phyloP scores from a whole-genome alignment of 2,888 invertebrate genomes.

The Eilema caniola region DNA sequence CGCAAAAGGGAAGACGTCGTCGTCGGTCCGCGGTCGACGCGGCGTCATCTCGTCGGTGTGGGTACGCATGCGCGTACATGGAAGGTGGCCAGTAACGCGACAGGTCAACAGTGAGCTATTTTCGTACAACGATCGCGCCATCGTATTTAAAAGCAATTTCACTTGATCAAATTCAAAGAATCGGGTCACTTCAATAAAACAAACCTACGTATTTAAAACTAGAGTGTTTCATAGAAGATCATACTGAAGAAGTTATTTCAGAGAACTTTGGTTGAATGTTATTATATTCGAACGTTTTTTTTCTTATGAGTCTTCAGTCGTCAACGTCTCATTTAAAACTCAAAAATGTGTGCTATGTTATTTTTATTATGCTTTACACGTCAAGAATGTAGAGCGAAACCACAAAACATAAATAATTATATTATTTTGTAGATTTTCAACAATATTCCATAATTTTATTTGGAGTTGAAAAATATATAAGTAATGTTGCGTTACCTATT shows the following conservation, averaged over 20 bases:
- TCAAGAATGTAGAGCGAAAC: too few species aligned
- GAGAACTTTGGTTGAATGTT: neutral
- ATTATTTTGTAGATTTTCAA: too few species aligned
- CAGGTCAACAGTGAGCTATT: constrained; percentile 53
- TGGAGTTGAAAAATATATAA: too few species aligned
- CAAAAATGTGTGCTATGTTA: too few species aligned
- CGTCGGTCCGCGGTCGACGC: too few species aligned
- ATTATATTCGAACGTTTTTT: neutral
- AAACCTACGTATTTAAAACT: too few species aligned
- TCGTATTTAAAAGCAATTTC: constrained; percentile 48
- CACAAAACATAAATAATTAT: too few species aligned
- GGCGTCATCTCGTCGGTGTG: constrained; percentile 10
- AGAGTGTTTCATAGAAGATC: neutral
- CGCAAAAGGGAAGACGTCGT: constrained; percentile 33
- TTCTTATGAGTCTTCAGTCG: neutral
- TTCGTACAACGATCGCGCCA: constrained; percentile 46
- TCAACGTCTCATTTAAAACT: neutral
- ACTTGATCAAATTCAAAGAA: constrained; percentile 43
- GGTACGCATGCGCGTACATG: constrained; percentile 29
- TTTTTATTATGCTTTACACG: too few species aligned
- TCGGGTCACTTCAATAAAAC: too few species aligned
- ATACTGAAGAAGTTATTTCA: neutral
- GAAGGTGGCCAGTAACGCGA: constrained; percentile 34
- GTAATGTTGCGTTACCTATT: too few species aligned
- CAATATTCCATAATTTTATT: too few species aligned